Evolutionary conservation across 2,888 invertebrate species (phyloP).

Genomic region (Hyposoter dolosus): DNA sequence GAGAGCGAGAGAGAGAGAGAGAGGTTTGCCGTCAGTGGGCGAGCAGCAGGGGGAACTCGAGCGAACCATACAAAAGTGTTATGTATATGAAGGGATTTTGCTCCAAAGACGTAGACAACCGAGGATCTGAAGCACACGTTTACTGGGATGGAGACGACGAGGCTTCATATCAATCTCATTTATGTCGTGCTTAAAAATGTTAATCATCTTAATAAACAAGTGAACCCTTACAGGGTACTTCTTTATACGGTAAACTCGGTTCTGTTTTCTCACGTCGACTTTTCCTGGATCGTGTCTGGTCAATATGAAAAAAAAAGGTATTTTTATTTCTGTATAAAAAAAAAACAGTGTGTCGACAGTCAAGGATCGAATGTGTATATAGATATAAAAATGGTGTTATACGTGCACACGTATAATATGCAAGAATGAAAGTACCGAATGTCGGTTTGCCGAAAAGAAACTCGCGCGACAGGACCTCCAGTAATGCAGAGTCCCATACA

Average conservation of each 20-base stretch:
- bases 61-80: constrained; percentile 10
- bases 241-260: not conserved
- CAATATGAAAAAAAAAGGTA: no score
- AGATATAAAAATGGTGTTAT: constrained; percentile 2
- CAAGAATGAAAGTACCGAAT: constrained; percentile 48
- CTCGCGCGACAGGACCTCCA: constrained; percentile 1
- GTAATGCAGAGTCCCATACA: constrained; percentile 10
- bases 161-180: constrained; percentile 54
- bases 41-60: not conserved
- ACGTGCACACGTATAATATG: constrained; percentile 32
- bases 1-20: not conserved
- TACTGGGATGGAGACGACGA: constrained; percentile 26
- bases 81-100: constrained; percentile 8
- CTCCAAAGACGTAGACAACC: constrained; percentile 1
- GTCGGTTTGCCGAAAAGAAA: constrained; percentile 40
- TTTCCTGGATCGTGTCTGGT: not conserved
- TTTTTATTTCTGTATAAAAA: not conserved
- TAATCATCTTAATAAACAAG: not conserved
- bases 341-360: not conserved
- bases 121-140: not conserved
- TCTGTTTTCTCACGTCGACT: not conserved
- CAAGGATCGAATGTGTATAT: not conserved
- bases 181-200: not conserved
- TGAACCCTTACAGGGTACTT: not conserved
- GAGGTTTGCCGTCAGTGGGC: not conserved